Evolutionary conservation across 2,888 invertebrate species (phyloP).

Genomic region (Cosmia trapezina): DNA sequence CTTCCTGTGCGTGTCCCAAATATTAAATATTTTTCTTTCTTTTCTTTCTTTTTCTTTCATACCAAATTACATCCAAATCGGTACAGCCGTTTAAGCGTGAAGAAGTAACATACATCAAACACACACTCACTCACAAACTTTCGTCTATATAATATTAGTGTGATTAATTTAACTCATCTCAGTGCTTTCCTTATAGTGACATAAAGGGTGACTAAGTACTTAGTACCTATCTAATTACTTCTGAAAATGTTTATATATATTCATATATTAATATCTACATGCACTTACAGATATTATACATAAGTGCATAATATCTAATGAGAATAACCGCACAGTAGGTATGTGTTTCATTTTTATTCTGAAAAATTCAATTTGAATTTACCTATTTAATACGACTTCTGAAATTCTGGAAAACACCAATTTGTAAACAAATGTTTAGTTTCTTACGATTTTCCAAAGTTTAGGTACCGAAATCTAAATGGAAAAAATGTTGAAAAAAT

Average conservation of each 20-base stretch:
- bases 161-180: not conserved
- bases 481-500: not conserved
- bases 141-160: no score
- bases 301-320: not conserved
- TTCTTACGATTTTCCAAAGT: not conserved
- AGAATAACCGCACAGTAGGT: not conserved
- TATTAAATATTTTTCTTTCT: no score
- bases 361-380: no score
- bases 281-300: not conserved
- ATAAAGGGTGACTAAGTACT: constrained; percentile 1
- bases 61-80: no score
- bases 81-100: no score
- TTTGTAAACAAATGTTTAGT: not conserved
- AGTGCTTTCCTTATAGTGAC: not conserved
- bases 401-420: not conserved
- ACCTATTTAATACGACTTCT: not conserved
- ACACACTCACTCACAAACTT: no score
- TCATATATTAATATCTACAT: not conserved
- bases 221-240: not conserved
- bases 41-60: no score
- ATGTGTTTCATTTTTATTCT: not conserved
- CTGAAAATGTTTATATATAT: not conserved
- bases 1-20: no score
- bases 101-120: no score
- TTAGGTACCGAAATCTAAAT: not conserved